A percentile compares a stretch with the other conserved stretches of the same genome.
phyloP scores from a whole-genome alignment of 2,797 vertebrate species.

The Coregonus sp. region DNA sequence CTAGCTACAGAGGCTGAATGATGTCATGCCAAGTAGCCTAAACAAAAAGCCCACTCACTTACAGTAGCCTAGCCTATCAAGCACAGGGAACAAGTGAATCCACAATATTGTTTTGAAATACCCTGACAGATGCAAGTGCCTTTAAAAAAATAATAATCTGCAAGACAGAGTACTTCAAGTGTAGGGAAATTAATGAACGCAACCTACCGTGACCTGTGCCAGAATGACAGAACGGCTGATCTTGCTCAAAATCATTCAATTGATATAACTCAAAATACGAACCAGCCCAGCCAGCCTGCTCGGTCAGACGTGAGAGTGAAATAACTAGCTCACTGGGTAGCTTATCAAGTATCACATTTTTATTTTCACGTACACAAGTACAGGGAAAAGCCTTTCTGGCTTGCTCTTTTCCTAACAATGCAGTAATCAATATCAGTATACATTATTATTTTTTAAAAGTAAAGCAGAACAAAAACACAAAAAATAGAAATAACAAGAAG shows the following conservation, averaged over 20 bases:
- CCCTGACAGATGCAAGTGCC: background rate
- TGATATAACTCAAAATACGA: background rate
- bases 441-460: no score
- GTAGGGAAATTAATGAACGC: background rate
- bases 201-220: background rate
- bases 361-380: no score
- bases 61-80: background rate
- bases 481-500: no score
- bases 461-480: no score
- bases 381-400: no score
- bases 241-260: background rate
- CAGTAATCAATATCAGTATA: no score
- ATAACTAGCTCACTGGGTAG: background rate
- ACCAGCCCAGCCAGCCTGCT: no score
- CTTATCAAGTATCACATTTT: background rate
- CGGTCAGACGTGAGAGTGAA: no score
- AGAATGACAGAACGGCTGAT: background rate
- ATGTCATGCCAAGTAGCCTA: background rate
- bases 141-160: no score
- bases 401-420: no score
- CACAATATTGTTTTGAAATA: background rate
- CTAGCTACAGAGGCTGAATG: background rate
- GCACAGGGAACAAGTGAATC: background rate
- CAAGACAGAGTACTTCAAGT: background rate
- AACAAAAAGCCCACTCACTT: background rate